Percentiles rank a stretch among this genome's conserved stretches.
Conservation (phyloP, 2,888 invertebrate genomes). For the Crepidodera aurea region DNA sequence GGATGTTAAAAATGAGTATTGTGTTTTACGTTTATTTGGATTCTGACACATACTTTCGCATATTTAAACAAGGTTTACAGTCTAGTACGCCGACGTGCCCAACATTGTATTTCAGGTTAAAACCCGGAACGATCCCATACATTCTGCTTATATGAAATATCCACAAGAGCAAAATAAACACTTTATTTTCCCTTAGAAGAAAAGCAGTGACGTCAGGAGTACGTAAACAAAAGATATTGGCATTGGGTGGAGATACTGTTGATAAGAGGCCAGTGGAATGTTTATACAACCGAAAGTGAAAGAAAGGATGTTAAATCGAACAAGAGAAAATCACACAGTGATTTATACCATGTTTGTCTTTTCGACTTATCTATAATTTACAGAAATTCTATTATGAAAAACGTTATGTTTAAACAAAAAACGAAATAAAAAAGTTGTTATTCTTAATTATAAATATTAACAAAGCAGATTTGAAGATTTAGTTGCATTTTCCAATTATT, state of each 20-base stretch:
- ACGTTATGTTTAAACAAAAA: background rate
- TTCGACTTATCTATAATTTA: background rate
- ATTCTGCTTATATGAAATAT: background rate
- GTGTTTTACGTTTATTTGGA: too few species aligned
- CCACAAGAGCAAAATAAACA: slow-evolving; percentile 11
- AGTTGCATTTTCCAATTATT: too few species aligned
- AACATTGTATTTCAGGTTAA: too few species aligned
- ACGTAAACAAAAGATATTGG: slow-evolving; percentile 15
- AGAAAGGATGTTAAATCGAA: slow-evolving; percentile 13
- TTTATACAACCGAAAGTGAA: slow-evolving; percentile 7
- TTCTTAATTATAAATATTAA: too few species aligned
- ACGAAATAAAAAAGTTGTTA: too few species aligned
- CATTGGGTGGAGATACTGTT: slow-evolving; percentile 1
- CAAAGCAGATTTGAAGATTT: too few species aligned
- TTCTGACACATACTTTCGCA: too few species aligned
- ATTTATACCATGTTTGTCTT: slow-evolving; percentile 9
- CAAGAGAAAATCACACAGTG: slow-evolving; percentile 1
- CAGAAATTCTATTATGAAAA: background rate
- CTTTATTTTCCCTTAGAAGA: background rate
- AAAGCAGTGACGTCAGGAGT: slow-evolving; percentile 6
- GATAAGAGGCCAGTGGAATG: slow-evolving; percentile 10
- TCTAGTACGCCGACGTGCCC: too few species aligned
- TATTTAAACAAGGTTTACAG: too few species aligned
- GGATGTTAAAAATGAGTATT: too few species aligned
- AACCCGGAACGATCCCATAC: background rate